These are phyloP conservation scores for Potorous gilbertii DNA, from an alignment of 2,797 vertebrate species.

Conservation along the genomic window DNA sequence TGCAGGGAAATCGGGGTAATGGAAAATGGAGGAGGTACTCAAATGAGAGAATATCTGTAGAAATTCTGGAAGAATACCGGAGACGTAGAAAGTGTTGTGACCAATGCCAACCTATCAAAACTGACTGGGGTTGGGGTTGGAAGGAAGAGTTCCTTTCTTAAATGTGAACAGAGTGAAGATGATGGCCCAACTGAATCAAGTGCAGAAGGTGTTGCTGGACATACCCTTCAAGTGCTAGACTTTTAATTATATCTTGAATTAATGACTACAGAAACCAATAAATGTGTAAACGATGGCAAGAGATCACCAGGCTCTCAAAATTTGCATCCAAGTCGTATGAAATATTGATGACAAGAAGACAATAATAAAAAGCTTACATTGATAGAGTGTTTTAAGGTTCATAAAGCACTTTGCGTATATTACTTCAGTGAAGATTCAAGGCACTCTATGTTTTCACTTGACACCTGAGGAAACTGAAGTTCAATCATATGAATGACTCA, in stretches of 20 bases:
- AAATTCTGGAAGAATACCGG: neutral
- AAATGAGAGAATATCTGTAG: neutral
- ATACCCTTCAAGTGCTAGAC: neutral
- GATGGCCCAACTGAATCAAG: neutral
- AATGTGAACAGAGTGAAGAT: neutral
- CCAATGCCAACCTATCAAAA: neutral
- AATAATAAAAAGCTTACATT: neutral
- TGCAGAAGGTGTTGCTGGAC: neutral
- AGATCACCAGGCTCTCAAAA: neutral
- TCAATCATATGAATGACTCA: neutral
- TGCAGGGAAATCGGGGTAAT: neutral
- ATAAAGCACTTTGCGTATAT: neutral
- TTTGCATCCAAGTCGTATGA: neutral
- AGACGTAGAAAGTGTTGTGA: neutral
- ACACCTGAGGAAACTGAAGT: neutral
- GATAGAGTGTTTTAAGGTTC: neutral
- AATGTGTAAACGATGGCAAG: neutral
- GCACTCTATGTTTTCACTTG: neutral
- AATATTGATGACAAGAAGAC: neutral
- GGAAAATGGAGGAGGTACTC: neutral
- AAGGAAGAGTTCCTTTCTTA: neutral
- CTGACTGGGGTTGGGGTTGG: neutral
- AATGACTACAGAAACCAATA: neutral
- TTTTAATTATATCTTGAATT: neutral
- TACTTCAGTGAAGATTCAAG: neutral